Evolutionary conservation across 2,888 invertebrate species (phyloP).

Genomic region (Leptinotarsa tumamoca): DNA sequence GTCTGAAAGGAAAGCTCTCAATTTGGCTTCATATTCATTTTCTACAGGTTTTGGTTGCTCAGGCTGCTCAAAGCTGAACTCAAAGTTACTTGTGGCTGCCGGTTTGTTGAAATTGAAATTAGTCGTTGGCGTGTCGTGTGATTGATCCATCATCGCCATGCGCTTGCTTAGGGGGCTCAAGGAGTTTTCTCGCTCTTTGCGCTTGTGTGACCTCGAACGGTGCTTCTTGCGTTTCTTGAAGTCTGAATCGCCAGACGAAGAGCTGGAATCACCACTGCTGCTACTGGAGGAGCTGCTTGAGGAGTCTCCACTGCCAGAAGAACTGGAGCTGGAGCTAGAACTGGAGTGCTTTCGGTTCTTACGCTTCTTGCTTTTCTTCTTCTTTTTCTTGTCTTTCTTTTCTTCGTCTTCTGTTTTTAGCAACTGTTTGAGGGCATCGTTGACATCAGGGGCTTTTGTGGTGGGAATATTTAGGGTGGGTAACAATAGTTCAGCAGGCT

Average conservation of each 20-base stretch:
- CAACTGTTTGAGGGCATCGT: slow-evolving; percentile 75
- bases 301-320: slow-evolving; percentile 70
- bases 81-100: slow-evolving; percentile 66
- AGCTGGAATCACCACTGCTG: slow-evolving; percentile 73
- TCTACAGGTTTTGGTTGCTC: slow-evolving; percentile 55
- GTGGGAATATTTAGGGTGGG: slow-evolving; percentile 71
- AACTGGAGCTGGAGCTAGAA: slow-evolving; percentile 65
- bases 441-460: slow-evolving; percentile 69
- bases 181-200: slow-evolving; percentile 75
- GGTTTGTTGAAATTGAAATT: slow-evolving; percentile 81
- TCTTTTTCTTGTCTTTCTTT: slow-evolving; percentile 75
- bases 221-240: slow-evolving; percentile 70
- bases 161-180: slow-evolving; percentile 86
- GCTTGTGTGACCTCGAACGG: slow-evolving; percentile 67
- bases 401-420: slow-evolving; percentile 70
- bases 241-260: slow-evolving; percentile 73
- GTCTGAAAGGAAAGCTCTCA: slow-evolving; percentile 77
- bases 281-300: slow-evolving; percentile 70
- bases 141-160: slow-evolving; percentile 79
- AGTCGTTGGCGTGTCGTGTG: slow-evolving; percentile 68
- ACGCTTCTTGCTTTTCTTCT: slow-evolving; percentile 74
- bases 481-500: slow-evolving; percentile 73
- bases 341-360: slow-evolving; percentile 73
- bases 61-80: slow-evolving; percentile 67
- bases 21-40: slow-evolving; percentile 62